Percentiles rank a stretch among this genome's conserved stretches.
These are phyloP conservation scores for Agrotis clavis DNA, from an alignment of 2,888 invertebrate species.

Conservation along the genomic window DNA sequence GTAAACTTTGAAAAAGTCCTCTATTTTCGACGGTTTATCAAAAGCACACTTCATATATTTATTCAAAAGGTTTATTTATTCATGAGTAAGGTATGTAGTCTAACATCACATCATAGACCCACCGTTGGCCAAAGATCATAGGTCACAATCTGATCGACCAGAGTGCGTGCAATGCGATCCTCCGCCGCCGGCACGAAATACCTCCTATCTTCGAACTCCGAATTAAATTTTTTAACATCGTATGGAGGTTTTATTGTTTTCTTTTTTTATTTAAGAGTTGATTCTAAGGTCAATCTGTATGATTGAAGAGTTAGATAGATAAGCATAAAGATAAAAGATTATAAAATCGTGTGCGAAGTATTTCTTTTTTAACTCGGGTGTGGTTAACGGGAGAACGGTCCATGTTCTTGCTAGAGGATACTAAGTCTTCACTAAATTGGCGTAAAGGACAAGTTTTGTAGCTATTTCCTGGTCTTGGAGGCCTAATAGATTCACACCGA, in stretches of 20 bases:
- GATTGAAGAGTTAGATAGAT: conserved; percentile 43
- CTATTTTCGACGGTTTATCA: not conserved
- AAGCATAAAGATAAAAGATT: conserved; percentile 18
- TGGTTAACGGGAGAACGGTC: not conserved
- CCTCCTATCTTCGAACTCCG: conserved; percentile 30
- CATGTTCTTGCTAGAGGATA: not conserved
- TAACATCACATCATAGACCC: conserved; percentile 27
- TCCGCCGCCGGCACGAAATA: conserved; percentile 52
- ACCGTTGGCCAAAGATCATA: conserved; percentile 53
- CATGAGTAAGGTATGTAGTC: conserved; percentile 25
- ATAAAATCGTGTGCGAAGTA: conserved; percentile 18
- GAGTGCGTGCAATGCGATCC: conserved; percentile 50
- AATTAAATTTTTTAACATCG: conserved; percentile 49
- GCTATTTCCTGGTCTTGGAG: too few species aligned
- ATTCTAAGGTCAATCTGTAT: conserved; percentile 35
- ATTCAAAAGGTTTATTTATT: conserved; percentile 43
- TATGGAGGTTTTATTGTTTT: conserved; percentile 27
- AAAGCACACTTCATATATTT: not conserved
- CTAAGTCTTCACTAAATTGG: too few species aligned
- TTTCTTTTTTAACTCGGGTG: conserved; percentile 5
- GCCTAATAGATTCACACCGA: not conserved
- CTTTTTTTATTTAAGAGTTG: conserved; percentile 38
- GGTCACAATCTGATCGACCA: conserved; percentile 57
- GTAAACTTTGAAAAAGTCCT: too few species aligned
- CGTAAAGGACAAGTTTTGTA: not conserved